These are phyloP conservation scores for Macrocentrus cingulum DNA, from an alignment of 1,140 invertebrate genomes.

Conservation along the genomic window DNA sequence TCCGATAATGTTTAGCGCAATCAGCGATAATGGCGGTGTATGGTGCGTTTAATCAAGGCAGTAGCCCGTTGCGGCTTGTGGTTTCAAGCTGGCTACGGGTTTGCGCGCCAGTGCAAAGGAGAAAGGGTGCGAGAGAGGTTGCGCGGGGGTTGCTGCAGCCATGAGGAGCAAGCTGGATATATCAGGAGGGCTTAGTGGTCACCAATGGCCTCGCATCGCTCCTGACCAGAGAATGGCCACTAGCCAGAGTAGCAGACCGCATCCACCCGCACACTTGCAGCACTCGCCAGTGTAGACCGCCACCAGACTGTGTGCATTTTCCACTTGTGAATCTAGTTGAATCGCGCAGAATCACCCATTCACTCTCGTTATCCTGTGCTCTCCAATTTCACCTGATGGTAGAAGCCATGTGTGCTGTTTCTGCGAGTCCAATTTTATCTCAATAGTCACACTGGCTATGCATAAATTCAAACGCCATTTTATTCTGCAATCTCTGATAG, in stretches of 20 bases:
- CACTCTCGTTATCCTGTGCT: conserved; percentile 7
- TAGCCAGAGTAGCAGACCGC: conserved; percentile 42
- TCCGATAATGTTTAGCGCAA: conserved; percentile 61
- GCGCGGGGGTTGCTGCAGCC: conserved; percentile 16
- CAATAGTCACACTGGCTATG: too few species aligned
- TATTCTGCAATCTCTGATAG: too few species aligned
- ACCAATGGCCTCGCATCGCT: conserved; percentile 45
- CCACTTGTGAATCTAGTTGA: neutral
- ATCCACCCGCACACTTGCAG: conserved; percentile 34
- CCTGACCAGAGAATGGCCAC: conserved; percentile 53
- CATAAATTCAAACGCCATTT: too few species aligned
- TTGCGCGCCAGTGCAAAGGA: conserved; percentile 50
- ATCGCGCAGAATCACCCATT: conserved; percentile 3
- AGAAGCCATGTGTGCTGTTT: conserved; percentile 5
- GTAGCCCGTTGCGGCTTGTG: conserved; percentile 59
- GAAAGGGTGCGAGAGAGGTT: conserved; percentile 7
- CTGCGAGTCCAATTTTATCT: too few species aligned
- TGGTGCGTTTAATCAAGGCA: conserved; percentile 61
- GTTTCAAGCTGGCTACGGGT: conserved; percentile 47
- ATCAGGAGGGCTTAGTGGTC: conserved; percentile 57
- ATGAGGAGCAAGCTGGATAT: conserved; percentile 37
- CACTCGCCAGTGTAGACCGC: conserved; percentile 11
- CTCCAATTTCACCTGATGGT: neutral
- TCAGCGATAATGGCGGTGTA: conserved; percentile 62
- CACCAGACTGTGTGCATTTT: neutral